Percentiles rank a stretch among this genome's conserved stretches.
Evolutionary conservation across 1,140 invertebrate genomes (phyloP).

Genomic region (Andricus grossulariae): DNA sequence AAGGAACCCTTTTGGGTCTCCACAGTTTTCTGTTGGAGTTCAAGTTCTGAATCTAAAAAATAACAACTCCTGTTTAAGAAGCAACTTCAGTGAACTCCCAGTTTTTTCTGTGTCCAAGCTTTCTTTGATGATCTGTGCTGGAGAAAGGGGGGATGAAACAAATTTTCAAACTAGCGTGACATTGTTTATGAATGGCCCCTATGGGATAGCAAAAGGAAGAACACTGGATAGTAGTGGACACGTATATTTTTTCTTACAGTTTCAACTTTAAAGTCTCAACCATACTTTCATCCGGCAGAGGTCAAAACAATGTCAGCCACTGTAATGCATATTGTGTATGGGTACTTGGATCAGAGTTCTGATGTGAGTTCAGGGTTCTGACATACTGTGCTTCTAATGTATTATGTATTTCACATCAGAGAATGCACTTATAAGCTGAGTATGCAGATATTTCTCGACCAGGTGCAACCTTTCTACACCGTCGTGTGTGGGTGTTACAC

Average conservation of each 20-base stretch:
- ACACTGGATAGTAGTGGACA: not conserved
- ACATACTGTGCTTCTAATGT: not conserved
- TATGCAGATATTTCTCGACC: not conserved
- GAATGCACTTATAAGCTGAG: not conserved
- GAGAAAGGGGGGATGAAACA: too few species aligned
- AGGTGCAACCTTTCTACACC: slow-evolving; percentile 21
- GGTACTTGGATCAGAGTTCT: slow-evolving; percentile 34
- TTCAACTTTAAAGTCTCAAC: slow-evolving; percentile 26
- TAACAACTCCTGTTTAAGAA: too few species aligned
- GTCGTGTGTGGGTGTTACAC: slow-evolving; percentile 19
- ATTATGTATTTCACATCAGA: not conserved
- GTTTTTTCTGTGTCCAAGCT: too few species aligned
- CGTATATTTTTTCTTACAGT: not conserved
- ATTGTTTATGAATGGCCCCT: too few species aligned
- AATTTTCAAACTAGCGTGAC: too few species aligned
- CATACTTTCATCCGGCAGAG: slow-evolving; percentile 42
- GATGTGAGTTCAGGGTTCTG: not conserved
- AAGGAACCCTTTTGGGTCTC: too few species aligned
- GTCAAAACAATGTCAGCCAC: slow-evolving; percentile 45
- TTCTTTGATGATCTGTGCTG: too few species aligned
- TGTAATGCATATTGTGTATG: slow-evolving; percentile 37
- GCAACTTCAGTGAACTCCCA: too few species aligned
- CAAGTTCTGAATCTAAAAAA: too few species aligned
- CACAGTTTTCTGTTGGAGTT: too few species aligned
- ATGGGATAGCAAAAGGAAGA: slow-evolving; percentile 40